These are phyloP conservation scores for Caenorhabditis latens DNA, from an alignment of 1,140 invertebrate genomes.

Conservation along the genomic window DNA sequence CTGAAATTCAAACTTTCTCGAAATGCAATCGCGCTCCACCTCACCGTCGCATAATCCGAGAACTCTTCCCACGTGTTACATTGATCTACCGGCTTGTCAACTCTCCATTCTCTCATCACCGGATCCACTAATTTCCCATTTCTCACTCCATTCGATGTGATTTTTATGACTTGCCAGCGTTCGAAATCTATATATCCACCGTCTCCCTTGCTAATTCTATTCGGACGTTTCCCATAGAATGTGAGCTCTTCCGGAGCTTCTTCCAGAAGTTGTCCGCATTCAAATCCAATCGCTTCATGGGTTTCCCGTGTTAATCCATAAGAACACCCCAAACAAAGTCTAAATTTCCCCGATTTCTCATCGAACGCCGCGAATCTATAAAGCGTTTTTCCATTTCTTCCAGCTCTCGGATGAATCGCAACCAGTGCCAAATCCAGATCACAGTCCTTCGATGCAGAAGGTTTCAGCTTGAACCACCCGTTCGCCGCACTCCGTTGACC, in stretches of 20 bases:
- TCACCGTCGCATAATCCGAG: constrained; percentile 13
- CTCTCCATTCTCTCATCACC: constrained; percentile 45
- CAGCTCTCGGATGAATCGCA: background rate
- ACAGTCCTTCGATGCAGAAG: constrained; percentile 7
- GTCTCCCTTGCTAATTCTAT: background rate
- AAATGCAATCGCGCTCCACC: too few relatives aligned
- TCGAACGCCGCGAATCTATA: background rate
- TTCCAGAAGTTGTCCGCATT: constrained; percentile 9
- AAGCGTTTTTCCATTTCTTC: constrained; percentile 2
- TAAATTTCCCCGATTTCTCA: constrained; percentile 2
- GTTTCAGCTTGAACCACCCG: constrained; percentile 21
- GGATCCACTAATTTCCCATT: constrained; percentile 56
- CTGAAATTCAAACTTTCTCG: background rate
- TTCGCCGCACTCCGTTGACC: constrained; percentile 17
- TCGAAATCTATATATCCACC: constrained; percentile 49
- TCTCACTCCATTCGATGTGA: constrained; percentile 46
- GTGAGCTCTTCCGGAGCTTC: constrained; percentile 26
- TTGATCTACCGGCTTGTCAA: constrained; percentile 28
- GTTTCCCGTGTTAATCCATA: background rate
- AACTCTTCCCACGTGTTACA: constrained; percentile 35
- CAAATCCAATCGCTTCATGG: constrained; percentile 5
- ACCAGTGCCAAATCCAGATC: constrained; percentile 13
- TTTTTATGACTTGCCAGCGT: constrained; percentile 50
- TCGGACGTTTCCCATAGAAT: constrained; percentile 6
- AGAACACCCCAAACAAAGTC: constrained; percentile 10